Base-by-base conservation (phyloP, 2,797 vertebrate genomes). In the Phaenicophaeus curvirostris region DNA sequence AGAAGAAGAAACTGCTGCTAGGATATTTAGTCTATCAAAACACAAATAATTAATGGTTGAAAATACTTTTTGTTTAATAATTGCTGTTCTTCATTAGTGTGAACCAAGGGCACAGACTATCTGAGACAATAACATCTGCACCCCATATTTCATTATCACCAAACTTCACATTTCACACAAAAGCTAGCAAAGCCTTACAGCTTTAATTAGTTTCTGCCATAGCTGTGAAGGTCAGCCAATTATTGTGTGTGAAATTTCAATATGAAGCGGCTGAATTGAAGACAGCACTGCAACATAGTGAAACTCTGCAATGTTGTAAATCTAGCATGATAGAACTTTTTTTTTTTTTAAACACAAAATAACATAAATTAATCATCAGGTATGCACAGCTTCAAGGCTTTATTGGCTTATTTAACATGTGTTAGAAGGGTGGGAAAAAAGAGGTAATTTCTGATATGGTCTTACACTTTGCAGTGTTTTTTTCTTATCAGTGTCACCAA, bases 211-310 rank as follows among this genome's bases (percentile, higher is more conserved):
- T 98, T 99, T 98, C 98, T 99, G 98, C 98, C 97, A 97, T 98
- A 98, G 98, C 98, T 98, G 98, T 98, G 99, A 99, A 99, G 99
- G 99, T 99, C 99, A 99, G 98, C 98, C 98, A 99, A 99, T 99
- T 99, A 99, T 98, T 98, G 98, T 98, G 98, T 98, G 98, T 98
- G 98, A 99, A 98, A 98, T 99, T 98, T 99, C 98, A 98, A 98
- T 98, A 98, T 98, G 96, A 97, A 97, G 97, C 97, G 76, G 97
- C 97, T 96, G 97, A 97, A 98, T 97, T 97, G 97, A 98, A 98
- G 97, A 96, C 92, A 98, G 96, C 96, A 93, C 94, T 96, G 94
- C 96, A 98, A 97, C 95, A 96, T 87, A 95, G 95, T 94, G 94
- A 96, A 96, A 85, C 84, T 97, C 94, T 90, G 85, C 86, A 77